A percentile compares a stretch with the other conserved stretches of the same genome.
These are phyloP conservation scores for Pandemis heparana DNA, from an alignment of 2,888 invertebrate species.

Conservation along the genomic window DNA sequence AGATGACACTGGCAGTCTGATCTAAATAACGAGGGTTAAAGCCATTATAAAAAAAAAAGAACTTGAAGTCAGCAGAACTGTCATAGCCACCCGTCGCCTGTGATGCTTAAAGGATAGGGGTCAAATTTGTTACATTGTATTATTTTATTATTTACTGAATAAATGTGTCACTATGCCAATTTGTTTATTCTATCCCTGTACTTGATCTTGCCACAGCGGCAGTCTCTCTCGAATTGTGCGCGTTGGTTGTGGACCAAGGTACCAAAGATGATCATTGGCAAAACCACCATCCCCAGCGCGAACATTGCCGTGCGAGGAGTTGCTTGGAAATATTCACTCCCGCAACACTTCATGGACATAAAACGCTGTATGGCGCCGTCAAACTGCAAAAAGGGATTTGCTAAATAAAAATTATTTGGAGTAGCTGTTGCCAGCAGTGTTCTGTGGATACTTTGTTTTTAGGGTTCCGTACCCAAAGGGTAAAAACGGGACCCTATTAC, in stretches of 20 bases:
- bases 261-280: conserved; percentile 83
- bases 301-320: conserved; percentile 78
- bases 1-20: too few species aligned
- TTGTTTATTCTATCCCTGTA: conserved; percentile 90
- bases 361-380: conserved; percentile 91
- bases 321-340: conserved; percentile 88
- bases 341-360: conserved; percentile 87
- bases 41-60: too few species aligned
- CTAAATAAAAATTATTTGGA: background rate
- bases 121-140: background rate
- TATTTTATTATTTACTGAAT: conserved; percentile 12
- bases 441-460: too few species aligned
- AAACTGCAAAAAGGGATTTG: conserved; percentile 86
- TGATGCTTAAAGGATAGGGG: too few species aligned
- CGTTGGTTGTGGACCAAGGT: conserved; percentile 81
- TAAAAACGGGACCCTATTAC: too few species aligned
- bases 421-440: too few species aligned
- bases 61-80: too few species aligned
- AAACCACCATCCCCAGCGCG: conserved; percentile 73
- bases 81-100: too few species aligned
- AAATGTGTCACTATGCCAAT: conserved; percentile 44
- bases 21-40: too few species aligned
- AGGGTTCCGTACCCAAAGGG: too few species aligned
- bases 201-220: conserved; percentile 88
- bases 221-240: conserved; percentile 77